Percentiles rank a stretch among this genome's conserved stretches.
These are phyloP conservation scores for Melanotaenia pygmaea DNA, from an alignment of 2,797 vertebrate species.

Conservation along the genomic window DNA sequence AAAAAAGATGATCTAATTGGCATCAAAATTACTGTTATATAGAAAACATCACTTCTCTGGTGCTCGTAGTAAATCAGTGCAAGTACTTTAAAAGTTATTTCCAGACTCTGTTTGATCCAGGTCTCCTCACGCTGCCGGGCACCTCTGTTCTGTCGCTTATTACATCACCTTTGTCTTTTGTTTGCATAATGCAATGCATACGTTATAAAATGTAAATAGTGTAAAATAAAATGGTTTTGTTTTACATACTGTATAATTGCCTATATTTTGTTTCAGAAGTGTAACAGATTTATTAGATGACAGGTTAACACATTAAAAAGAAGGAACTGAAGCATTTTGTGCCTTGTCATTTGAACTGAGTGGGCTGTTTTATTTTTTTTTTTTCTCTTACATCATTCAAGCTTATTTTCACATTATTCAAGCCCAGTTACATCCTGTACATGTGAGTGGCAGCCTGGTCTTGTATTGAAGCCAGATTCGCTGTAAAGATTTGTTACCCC, in stretches of 20 bases:
- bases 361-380: not conserved
- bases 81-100: constrained; percentile 13
- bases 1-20: not conserved
- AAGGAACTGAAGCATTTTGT: constrained; percentile 58
- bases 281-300: constrained; percentile 87
- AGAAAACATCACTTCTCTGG: constrained; percentile 1
- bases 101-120: constrained; percentile 23
- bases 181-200: constrained; percentile 79
- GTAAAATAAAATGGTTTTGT: constrained; percentile 86
- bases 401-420: too few relatives aligned
- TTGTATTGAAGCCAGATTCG: too few relatives aligned
- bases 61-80: constrained; percentile 23
- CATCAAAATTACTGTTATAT: not conserved
- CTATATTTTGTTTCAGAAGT: constrained; percentile 88
- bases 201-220: constrained; percentile 84
- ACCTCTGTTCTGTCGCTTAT: constrained; percentile 59
- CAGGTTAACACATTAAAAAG: constrained; percentile 86
- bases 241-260: constrained; percentile 89
- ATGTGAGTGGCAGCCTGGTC: too few relatives aligned
- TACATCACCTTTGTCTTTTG: constrained; percentile 55
- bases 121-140: constrained; percentile 25
- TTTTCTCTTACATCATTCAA: not conserved
- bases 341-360: constrained; percentile 39
- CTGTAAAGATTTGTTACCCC: too few relatives aligned
- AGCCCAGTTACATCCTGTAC: too few relatives aligned